Evolutionary conservation across 1,140 invertebrate genomes (phyloP), one percentile per base, ranked within the genome.

Genomic region (Drosophila melanica): DNA sequence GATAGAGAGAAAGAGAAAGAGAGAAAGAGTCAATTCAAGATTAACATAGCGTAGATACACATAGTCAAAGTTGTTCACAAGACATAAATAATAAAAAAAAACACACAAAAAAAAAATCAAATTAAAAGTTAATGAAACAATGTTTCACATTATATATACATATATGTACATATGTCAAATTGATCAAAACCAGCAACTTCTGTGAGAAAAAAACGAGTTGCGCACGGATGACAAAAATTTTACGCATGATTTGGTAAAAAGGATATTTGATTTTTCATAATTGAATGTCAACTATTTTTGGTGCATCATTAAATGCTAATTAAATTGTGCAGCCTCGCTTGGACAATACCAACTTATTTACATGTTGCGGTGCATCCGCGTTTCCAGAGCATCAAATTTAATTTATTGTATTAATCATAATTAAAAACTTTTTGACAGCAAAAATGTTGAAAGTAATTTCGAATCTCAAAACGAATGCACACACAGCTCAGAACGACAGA

Each of bases 221-320:
- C 44, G 30, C 35, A 60, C 35, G 23, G 44, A 54, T 65, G 16
- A 45, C 12, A 45, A 35, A 35, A 55, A 64, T 53, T 50, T 7
- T 50, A 50, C 27, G n/a, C 8, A 39, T 35, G 37, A 20, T 41
- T 41, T 4, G n/a, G 16, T 39, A 23, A 41, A 54, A 41, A 33
- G n/a, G 35, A 58, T 35, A 35, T 35, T 35, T 35, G 7, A 45
- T 58, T 57, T 57, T 55, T 53, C 16, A 47, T 55, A 64, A 70
- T 71, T 65, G 51, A 27, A 55, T 71, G 44, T 50, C 60, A 71
- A 44, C 44, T 30, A 23, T 30, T 16, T 50, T 71, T 14, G 14
- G 62, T 71, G 62, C 62, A 57, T 71, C 45, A 42, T 71, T 66
- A 66, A 66, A 71, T 71, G 68, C 62, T 66, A 71, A 66, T 71